Conservation (phyloP, 2,888 invertebrate species). For the Villa cingulata region DNA sequence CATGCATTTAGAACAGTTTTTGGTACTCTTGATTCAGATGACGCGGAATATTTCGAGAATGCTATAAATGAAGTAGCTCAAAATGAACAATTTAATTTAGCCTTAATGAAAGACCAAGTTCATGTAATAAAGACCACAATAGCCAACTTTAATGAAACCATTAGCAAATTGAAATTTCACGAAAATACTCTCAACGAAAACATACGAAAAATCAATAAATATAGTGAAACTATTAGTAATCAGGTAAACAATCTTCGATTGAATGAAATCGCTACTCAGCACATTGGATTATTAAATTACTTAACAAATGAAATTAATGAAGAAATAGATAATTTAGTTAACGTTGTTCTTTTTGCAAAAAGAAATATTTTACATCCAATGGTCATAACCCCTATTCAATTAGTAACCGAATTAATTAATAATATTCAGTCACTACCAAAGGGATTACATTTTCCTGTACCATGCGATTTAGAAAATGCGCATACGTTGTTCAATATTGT, state of each 20-base stretch:
- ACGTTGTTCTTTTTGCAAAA: slow-evolving; percentile 11
- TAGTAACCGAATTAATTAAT: background rate
- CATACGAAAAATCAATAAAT: slow-evolving; percentile 8
- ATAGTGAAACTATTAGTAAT: slow-evolving; percentile 2
- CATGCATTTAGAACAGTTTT: slow-evolving; percentile 7
- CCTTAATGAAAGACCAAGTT: slow-evolving; percentile 15
- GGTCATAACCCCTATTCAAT: background rate
- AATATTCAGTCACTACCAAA: background rate
- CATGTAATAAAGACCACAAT: slow-evolving; percentile 14
- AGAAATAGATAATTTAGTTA: slow-evolving; percentile 10
- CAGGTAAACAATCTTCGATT: slow-evolving; percentile 1
- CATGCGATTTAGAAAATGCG: background rate
- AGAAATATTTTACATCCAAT: background rate
- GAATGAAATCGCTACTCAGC: slow-evolving; percentile 3
- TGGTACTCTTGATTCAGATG: slow-evolving; percentile 7
- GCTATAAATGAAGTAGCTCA: slow-evolving; percentile 12
- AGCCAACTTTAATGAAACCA: slow-evolving; percentile 14
- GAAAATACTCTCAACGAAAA: slow-evolving; percentile 14
- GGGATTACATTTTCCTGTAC: background rate
- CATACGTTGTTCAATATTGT: background rate
- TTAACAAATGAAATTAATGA: slow-evolving; percentile 10
- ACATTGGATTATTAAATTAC: slow-evolving; percentile 12
- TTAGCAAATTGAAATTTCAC: slow-evolving; percentile 12
- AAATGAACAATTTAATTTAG: slow-evolving; percentile 10
- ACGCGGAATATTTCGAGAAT: slow-evolving; percentile 12